Base-by-base conservation (phyloP, 2,113 vertebrate species). In the Zapornia atra region DNA sequence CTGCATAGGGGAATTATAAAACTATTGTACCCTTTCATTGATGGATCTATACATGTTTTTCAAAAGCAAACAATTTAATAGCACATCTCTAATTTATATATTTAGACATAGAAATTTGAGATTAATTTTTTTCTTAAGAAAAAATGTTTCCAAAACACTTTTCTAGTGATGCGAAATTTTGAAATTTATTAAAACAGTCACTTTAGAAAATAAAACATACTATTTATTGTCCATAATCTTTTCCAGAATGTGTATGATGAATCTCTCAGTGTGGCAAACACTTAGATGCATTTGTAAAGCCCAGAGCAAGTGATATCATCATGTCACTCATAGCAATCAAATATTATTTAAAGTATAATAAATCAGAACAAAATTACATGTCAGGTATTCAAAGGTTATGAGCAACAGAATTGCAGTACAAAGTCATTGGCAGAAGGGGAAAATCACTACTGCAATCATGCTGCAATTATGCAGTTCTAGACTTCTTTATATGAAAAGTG, bases 361-460 rank as follows among this genome's bases (percentile, higher is more conserved):
- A 96, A 97, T 90, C 90, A 92, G 95, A 95, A 73, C 60, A 92
- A 96, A 96, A 96, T 92, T 91, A 86, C 83, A 85, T 84, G 88
- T 88, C 83, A 97, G 78, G 53, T 94, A 91, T 93, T 97, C 86
- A 88, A 89, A 96, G 91, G 87, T 88, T 95, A 86, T 84, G 42
- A 94, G 70, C 60, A 93, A 91, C n/a, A 87, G 61, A 86, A 96
- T 24, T 92, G 54, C 85, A 86, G 63, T 68, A 90, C 60, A 83
- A 90, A 79, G 59, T 94, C 63, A 87, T 91, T 91, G 88, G 82
- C 64, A 91, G 80, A 76, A 96, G 82, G 85, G 89, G 87, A 96
- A 95, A 95, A 97, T 96, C 90, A 75, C 83, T 84, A 59, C 36
- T 73, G 61, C 75, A 96, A 93, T 96, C 93, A 95, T 6, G 1